Percentiles rank a stretch among this genome's conserved stretches.
Evolutionary conservation across 2,797 vertebrate species (phyloP).

Genomic region (Sebastes steindachneri): DNA sequence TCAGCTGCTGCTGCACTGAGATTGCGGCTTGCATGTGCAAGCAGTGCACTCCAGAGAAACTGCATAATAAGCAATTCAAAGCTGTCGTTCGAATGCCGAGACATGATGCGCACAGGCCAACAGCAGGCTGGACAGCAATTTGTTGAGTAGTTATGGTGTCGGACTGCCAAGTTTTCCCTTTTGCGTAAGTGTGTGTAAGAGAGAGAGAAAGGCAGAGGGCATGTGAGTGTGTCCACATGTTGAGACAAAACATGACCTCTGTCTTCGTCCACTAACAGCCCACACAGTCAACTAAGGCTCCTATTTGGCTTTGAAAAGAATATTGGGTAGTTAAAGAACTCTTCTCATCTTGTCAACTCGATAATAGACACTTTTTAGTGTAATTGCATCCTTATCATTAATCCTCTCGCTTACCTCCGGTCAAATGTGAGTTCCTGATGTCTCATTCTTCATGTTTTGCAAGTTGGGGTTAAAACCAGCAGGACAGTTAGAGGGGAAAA

Average conservation of each 20-base stretch:
- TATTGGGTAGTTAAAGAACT: not conserved
- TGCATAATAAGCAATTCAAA: conserved; percentile 73
- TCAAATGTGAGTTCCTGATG: not conserved
- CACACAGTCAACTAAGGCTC: conserved; percentile 6
- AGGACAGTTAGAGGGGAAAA: not conserved
- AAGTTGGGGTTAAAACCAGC: not conserved
- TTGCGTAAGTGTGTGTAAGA: not conserved
- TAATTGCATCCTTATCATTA: not conserved
- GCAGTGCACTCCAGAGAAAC: conserved; percentile 71
- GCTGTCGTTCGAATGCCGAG: conserved; percentile 66
- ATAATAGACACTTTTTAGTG: not conserved
- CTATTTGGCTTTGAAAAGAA: conserved; percentile 16
- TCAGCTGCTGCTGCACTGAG: conserved; percentile 70
- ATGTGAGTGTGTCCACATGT: conserved; percentile 38
- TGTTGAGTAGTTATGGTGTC: conserved; percentile 71
- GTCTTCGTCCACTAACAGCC: not conserved
- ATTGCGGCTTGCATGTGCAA: conserved; percentile 69
- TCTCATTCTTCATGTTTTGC: not conserved
- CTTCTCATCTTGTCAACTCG: not conserved
- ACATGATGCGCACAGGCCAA: conserved; percentile 56
- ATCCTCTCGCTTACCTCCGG: not conserved
- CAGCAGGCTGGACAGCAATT: conserved; percentile 65
- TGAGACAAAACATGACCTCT: conserved; percentile 50
- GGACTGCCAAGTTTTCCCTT: conserved; percentile 59
- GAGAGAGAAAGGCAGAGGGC: not conserved